These are phyloP conservation scores for Leptinotarsa haldemani DNA, from an alignment of 2,888 invertebrate species.

Conservation along the genomic window DNA sequence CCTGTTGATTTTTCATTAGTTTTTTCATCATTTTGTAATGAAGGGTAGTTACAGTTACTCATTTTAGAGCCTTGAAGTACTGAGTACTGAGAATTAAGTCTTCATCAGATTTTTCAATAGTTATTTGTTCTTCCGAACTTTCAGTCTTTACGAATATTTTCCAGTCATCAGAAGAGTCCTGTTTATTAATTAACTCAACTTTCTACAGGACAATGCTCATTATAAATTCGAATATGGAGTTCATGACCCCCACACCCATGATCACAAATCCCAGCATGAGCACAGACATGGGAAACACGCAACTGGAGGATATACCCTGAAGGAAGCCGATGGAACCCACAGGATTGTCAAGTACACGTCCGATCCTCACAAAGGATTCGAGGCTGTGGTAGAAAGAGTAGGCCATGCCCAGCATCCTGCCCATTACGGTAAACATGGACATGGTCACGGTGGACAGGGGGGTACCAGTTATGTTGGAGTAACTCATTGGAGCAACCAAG, in stretches of 20 bases:
- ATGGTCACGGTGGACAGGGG: conserved; percentile 22
- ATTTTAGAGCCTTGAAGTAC: no score
- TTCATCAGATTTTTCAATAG: no score
- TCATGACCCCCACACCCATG: conserved; percentile 62
- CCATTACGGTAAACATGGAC: conserved; percentile 44
- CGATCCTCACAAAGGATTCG: conserved; percentile 49
- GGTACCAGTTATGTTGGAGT: conserved; percentile 51
- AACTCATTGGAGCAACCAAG: conserved; percentile 48
- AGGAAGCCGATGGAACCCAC: conserved; percentile 63
- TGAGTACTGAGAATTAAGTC: no score
- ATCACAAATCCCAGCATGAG: conserved; percentile 61
- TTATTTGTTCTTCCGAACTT: no score
- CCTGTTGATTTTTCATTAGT: not conserved
- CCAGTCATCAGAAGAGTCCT: no score
- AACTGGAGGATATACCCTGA: conserved; percentile 60
- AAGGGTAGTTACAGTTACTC: no score
- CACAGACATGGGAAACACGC: conserved; percentile 61
- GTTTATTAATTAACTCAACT: not conserved
- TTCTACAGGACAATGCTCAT: conserved; percentile 42
- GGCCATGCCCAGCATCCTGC: conserved; percentile 53
- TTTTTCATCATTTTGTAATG: no score
- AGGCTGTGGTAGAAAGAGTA: conserved; percentile 50
- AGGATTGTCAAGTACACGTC: conserved; percentile 61
- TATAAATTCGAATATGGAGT: conserved; percentile 64
- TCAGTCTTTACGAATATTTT: no score